Evolutionary conservation across 1,140 invertebrate genomes (phyloP).

Genomic region (Drosophila dunni): DNA sequence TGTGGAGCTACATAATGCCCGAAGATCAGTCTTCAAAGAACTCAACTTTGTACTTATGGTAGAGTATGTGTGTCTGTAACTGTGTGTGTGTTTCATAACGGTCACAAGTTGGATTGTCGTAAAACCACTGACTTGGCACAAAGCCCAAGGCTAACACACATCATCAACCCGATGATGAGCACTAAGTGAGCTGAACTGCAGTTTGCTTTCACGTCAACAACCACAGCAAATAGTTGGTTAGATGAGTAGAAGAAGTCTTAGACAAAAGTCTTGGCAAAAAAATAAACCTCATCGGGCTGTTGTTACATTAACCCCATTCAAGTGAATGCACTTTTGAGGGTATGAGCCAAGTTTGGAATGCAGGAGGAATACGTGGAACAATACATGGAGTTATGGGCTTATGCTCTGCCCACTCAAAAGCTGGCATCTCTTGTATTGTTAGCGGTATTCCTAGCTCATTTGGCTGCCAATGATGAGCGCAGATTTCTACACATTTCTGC

Average conservation of each 20-base stretch:
- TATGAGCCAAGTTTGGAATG: not conserved
- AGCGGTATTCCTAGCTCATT: conserved; percentile 39
- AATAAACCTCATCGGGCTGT: conserved; percentile 49
- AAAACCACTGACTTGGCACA: conserved; percentile 53
- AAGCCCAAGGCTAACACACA: conserved; percentile 39
- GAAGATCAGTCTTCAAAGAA: conserved; percentile 30
- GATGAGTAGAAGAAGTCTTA: conserved; percentile 2
- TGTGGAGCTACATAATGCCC: conserved; percentile 3
- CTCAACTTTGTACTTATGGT: conserved; percentile 45
- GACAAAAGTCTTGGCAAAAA: conserved; percentile 36
- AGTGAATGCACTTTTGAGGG: conserved; percentile 28
- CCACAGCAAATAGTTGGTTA: not conserved
- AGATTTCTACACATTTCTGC: conserved; percentile 41
- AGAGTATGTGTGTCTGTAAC: no score
- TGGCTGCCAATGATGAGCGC: conserved; percentile 8
- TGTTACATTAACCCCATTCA: conserved; percentile 59
- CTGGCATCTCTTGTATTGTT: conserved; percentile 21
- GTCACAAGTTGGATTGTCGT: conserved; percentile 36
- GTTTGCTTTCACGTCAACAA: conserved; percentile 31
- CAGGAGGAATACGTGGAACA: conserved; percentile 6
- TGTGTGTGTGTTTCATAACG: conserved; percentile 38
- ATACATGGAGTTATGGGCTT: not conserved
- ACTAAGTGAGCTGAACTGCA: conserved; percentile 25
- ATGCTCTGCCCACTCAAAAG: conserved; percentile 19
- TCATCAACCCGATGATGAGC: conserved; percentile 22